A percentile compares a stretch with the other conserved stretches of the same genome.
Evolutionary conservation across 2,113 vertebrate species (phyloP).

Genomic region (Muscicapa adusta): DNA sequence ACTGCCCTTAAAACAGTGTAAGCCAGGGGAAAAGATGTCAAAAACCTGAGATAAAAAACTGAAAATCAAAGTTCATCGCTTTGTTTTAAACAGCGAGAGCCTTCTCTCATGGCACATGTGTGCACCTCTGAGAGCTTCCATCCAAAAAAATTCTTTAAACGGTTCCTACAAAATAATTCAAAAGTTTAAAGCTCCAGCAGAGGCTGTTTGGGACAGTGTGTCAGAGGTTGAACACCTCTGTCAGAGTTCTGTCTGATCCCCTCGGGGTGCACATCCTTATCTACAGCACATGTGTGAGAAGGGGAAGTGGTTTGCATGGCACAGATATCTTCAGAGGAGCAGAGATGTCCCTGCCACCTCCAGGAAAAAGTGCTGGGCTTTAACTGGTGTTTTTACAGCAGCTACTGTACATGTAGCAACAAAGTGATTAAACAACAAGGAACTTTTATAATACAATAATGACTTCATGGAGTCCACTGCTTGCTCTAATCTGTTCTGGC

Average conservation of each 20-base stretch:
- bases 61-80: not conserved
- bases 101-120: not conserved
- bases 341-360: not conserved
- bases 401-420: not conserved
- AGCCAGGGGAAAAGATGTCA: not conserved
- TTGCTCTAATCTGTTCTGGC: not conserved
- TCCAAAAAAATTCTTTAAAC: not conserved
- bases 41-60: not conserved
- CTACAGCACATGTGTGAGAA: not conserved
- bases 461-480: not conserved
- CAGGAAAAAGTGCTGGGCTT: not conserved
- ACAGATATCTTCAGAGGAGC: not conserved
- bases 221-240: not conserved
- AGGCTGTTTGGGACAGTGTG: not conserved
- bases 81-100: not conserved
- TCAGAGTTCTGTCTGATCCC: not conserved
- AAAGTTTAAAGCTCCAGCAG: not conserved
- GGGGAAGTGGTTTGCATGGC: rapidly evolving
- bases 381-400: not conserved
- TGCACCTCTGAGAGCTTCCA: not conserved
- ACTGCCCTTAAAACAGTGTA: not conserved
- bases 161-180: not conserved
- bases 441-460: not conserved
- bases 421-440: not conserved
- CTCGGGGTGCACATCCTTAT: rapidly evolving